Percentiles rank a stretch among this genome's conserved stretches.
These are phyloP conservation scores for Helicoverpa zea DNA, from an alignment of 1,140 invertebrate species.

Conservation along the genomic window DNA sequence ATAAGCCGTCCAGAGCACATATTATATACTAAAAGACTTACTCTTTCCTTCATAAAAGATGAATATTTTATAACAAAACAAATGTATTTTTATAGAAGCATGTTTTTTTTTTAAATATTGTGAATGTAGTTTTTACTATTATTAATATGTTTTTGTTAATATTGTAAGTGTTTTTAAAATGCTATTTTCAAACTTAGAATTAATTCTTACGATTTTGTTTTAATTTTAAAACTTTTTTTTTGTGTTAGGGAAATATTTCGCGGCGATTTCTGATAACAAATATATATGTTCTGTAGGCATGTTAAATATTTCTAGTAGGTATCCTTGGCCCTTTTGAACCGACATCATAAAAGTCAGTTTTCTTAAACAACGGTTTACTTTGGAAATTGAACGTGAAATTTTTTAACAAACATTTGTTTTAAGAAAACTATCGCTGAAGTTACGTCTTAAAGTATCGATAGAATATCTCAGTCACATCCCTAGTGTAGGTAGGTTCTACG, in stretches of 20 bases:
- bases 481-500: too few relatives aligned
- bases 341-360: too few relatives aligned
- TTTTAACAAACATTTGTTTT: too few relatives aligned
- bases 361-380: too few relatives aligned
- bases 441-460: too few relatives aligned
- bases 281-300: not conserved
- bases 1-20: too few relatives aligned
- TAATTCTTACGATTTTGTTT: not conserved
- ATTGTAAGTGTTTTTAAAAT: constrained; percentile 17
- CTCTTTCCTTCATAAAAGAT: not conserved
- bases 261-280: not conserved
- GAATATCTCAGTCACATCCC: too few relatives aligned
- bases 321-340: too few relatives aligned
- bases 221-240: not conserved
- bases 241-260: not conserved
- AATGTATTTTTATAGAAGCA: constrained; percentile 34
- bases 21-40: not conserved
- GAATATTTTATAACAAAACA: not conserved
- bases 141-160: constrained; percentile 18
- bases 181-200: not conserved
- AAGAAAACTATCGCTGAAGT: too few relatives aligned
- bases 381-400: too few relatives aligned
- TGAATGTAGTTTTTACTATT: constrained; percentile 11
- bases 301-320: too few relatives aligned
- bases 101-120: constrained; percentile 32